Evolutionary conservation across 2,797 vertebrate genomes (phyloP).

Genomic region (Arremon brunneinucha): DNA sequence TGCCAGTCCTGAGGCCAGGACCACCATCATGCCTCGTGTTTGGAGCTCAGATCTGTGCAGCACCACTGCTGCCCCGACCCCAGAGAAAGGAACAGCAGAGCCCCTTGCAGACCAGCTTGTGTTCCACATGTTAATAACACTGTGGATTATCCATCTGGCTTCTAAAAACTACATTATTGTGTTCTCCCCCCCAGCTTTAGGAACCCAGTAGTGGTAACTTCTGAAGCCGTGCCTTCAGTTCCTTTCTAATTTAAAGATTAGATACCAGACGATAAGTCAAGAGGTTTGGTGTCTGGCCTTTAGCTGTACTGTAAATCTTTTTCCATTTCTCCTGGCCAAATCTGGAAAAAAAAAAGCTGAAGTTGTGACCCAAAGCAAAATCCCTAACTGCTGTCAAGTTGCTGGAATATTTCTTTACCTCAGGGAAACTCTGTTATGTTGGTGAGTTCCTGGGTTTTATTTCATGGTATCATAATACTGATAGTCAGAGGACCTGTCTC

Average conservation of each 20-base stretch:
- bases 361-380: neutral
- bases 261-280: neutral
- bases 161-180: neutral
- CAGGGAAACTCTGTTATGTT: neutral
- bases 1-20: neutral
- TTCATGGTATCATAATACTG: neutral
- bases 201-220: neutral
- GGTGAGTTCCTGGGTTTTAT: neutral
- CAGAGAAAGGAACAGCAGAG: neutral
- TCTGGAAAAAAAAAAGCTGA: neutral
- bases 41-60: neutral
- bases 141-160: neutral
- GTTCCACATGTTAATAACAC: neutral
- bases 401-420: neutral
- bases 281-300: neutral
- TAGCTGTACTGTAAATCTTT: neutral
- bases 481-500: neutral
- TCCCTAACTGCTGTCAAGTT: neutral
- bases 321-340: constrained; percentile 6
- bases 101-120: neutral
- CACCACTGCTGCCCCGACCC: neutral
- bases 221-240: neutral
- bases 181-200: neutral
- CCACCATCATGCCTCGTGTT: accelerated
- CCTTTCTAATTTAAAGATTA: constrained; percentile 8